Evolutionary conservation across 1,140 invertebrate genomes (phyloP).

Genomic region (Drosophila saltans): DNA sequence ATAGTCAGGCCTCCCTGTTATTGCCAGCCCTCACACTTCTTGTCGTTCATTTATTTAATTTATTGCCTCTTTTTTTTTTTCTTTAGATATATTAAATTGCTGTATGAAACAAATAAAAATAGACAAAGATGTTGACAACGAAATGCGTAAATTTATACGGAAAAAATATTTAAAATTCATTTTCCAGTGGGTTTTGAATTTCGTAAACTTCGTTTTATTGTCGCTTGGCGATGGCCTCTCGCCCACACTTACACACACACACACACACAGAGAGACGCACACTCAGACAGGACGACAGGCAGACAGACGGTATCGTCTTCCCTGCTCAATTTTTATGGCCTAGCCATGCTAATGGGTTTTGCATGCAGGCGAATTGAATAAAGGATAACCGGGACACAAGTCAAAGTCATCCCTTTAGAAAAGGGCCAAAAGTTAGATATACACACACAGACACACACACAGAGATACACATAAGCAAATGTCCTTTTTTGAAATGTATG

Average conservation of each 20-base stretch:
- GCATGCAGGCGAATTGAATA: conserved; percentile 55
- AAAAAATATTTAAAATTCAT: conserved; percentile 74
- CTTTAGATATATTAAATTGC: conserved; percentile 7
- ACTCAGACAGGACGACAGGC: no score
- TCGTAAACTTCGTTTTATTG: conserved; percentile 38
- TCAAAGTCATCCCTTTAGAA: conserved; percentile 32
- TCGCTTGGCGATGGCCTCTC: conserved; percentile 1
- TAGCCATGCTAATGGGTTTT: conserved; percentile 50
- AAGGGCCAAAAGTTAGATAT: conserved; percentile 10
- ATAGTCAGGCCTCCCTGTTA: background rate
- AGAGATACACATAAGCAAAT: conserved; percentile 23
- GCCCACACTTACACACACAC: no score
- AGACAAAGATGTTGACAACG: conserved; percentile 46
- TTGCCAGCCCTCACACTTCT: background rate
- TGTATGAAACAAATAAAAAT: conserved; percentile 29
- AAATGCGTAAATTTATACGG: conserved; percentile 42
- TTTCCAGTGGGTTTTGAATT: conserved; percentile 34
- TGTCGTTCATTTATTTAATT: conserved; percentile 5
- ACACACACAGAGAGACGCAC: no score
- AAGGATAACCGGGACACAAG: conserved; percentile 23
- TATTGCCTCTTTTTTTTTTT: background rate
- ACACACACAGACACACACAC: background rate
- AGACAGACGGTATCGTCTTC: background rate
- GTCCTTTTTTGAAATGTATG: conserved; percentile 30
- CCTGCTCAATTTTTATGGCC: conserved; percentile 51